A percentile compares a stretch with the other conserved stretches of the same genome.
phyloP scores from a whole-genome alignment of 2,797 vertebrate genomes.

The Vespertilio murinus region DNA sequence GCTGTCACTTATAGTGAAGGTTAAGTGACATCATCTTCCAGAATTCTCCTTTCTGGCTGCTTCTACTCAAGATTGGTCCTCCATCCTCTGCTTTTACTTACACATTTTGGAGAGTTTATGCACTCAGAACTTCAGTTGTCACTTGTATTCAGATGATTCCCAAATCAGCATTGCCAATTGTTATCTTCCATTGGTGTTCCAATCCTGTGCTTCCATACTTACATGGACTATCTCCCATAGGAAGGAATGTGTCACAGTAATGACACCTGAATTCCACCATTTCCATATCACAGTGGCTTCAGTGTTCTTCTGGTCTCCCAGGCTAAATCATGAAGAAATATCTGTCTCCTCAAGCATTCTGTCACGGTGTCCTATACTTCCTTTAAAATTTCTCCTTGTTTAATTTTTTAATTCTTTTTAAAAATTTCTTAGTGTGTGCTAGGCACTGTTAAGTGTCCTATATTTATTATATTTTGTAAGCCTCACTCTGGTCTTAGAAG shows the following conservation, averaged over 20 bases:
- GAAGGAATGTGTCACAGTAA: neutral
- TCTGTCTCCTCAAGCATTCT: conserved; percentile 2
- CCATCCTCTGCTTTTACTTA: conserved; percentile 7
- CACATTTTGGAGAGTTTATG: neutral
- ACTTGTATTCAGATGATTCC: conserved; percentile 1
- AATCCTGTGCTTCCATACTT: neutral
- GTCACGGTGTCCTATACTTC: neutral
- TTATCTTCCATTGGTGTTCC: neutral
- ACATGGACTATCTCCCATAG: neutral
- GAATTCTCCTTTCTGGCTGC: neutral
- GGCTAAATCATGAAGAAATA: neutral
- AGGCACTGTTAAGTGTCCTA: neutral
- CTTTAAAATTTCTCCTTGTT: neutral
- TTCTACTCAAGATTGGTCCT: neutral
- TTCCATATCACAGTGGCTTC: neutral
- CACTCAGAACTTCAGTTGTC: neutral
- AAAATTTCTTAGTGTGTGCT: neutral
- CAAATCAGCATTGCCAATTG: neutral
- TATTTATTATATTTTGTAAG: neutral
- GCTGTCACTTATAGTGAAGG: neutral
- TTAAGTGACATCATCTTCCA: neutral
- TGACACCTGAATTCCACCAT: neutral
- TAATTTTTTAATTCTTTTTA: neutral
- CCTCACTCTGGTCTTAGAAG: neutral
- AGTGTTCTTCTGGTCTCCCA: neutral